Percentiles rank a stretch among this genome's conserved stretches.
phyloP scores from a whole-genome alignment of 2,113 vertebrate genomes.

The Cyprinodon tularosa region DNA sequence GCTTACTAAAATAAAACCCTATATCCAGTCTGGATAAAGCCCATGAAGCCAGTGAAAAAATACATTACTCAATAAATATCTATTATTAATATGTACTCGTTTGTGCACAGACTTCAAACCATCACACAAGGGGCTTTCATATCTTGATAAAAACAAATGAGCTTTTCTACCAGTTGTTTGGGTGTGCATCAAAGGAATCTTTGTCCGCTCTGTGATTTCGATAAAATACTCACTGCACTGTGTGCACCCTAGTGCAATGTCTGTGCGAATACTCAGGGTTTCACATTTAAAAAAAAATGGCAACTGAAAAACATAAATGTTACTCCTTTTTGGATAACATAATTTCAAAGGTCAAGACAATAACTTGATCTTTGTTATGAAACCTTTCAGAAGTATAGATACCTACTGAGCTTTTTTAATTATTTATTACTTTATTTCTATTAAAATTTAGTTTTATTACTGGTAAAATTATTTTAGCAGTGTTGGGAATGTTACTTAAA shows the following conservation, averaged over 20 bases:
- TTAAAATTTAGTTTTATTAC: too few species aligned
- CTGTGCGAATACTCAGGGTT: conserved; percentile 22
- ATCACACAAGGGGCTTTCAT: conserved; percentile 54
- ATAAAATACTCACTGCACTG: conserved; percentile 11
- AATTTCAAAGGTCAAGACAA: conserved; percentile 24
- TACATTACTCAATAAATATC: conserved; percentile 60
- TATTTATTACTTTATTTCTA: too few species aligned
- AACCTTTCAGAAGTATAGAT: conserved; percentile 13
- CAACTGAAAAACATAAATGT: too few species aligned
- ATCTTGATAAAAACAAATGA: conserved; percentile 58
- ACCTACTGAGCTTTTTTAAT: background rate
- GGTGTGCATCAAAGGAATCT: conserved; percentile 49
- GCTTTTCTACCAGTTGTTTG: conserved; percentile 54
- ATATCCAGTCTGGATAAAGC: conserved; percentile 32
- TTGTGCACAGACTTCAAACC: conserved; percentile 36
- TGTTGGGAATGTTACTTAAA: too few species aligned
- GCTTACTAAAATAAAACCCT: conserved; percentile 34
- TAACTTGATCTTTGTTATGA: conserved; percentile 19
- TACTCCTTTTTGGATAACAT: background rate
- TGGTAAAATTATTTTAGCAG: too few species aligned
- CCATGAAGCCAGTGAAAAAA: conserved; percentile 52
- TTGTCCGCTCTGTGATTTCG: conserved; percentile 35
- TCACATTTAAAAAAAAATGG: too few species aligned
- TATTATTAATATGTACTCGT: conserved; percentile 59
- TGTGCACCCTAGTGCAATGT: conserved; percentile 16